These are phyloP conservation scores for Dinoponera quadriceps DNA, from an alignment of 1,140 invertebrate species.

Conservation along the genomic window DNA sequence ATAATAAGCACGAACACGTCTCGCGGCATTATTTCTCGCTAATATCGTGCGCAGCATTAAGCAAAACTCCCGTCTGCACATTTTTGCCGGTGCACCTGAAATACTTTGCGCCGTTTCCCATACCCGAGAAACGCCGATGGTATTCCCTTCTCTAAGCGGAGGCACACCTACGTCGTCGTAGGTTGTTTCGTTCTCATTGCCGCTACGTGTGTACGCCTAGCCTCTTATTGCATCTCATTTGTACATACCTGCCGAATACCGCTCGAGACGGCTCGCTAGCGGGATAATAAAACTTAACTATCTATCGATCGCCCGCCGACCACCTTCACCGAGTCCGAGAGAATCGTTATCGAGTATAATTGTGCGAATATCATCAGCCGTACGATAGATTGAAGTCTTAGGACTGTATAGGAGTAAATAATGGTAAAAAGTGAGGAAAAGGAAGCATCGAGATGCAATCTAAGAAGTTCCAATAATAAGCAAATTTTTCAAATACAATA, in stretches of 20 bases:
- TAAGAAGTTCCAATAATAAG: no score
- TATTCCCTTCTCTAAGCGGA: slow-evolving; percentile 28
- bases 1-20: not conserved
- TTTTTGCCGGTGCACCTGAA: not conserved
- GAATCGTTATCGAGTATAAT: slow-evolving; percentile 20
- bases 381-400: no score
- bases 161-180: slow-evolving; percentile 15
- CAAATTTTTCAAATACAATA: no score
- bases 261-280: not conserved
- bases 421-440: no score
- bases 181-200: slow-evolving; percentile 24
- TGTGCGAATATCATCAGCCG: not conserved
- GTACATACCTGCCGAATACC: slow-evolving; percentile 24
- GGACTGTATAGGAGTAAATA: no score
- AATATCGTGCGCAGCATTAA: not conserved
- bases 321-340: not conserved
- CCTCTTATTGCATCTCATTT: slow-evolving; percentile 23
- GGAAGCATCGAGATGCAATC: no score
- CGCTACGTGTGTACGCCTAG: not conserved
- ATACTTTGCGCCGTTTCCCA: slow-evolving; percentile 2
- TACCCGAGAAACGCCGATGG: not conserved
- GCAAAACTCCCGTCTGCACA: not conserved
- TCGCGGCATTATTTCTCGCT: not conserved
- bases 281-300: slow-evolving; percentile 36
- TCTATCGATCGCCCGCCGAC: slow-evolving; percentile 4